Percentiles rank a stretch among this genome's conserved stretches.
These are phyloP conservation scores for Chloromyia formosa DNA, from an alignment of 2,888 invertebrate species.

Conservation along the genomic window DNA sequence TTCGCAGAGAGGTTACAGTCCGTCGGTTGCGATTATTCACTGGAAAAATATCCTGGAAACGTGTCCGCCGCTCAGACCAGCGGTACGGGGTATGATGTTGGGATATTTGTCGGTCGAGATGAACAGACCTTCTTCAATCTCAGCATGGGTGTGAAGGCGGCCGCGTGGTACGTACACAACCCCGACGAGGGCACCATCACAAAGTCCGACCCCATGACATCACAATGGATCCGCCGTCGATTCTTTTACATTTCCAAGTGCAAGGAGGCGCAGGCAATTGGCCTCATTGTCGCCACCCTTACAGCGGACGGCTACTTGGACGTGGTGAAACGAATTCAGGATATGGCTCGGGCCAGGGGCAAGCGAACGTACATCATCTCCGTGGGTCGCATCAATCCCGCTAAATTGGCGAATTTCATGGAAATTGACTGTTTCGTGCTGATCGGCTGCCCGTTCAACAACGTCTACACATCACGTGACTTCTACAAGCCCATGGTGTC, in stretches of 20 bases:
- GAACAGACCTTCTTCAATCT: slow-evolving; percentile 73
- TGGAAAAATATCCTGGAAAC: slow-evolving; percentile 17
- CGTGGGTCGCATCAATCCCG: slow-evolving; percentile 93
- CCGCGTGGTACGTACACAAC: slow-evolving; percentile 69
- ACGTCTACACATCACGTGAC: slow-evolving; percentile 82
- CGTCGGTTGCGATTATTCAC: not conserved
- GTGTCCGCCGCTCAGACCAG: not conserved
- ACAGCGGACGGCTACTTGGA: slow-evolving; percentile 82
- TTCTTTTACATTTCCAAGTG: slow-evolving; percentile 88
- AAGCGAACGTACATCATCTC: slow-evolving; percentile 92
- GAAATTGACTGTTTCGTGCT: slow-evolving; percentile 92
- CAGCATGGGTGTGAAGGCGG: slow-evolving; percentile 67
- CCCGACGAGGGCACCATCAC: slow-evolving; percentile 62
- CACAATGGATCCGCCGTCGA: slow-evolving; percentile 78
- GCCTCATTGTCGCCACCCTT: slow-evolving; percentile 90
- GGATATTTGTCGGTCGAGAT: slow-evolving; percentile 74
- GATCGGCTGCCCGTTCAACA: slow-evolving; percentile 91
- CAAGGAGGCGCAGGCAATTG: slow-evolving; percentile 87
- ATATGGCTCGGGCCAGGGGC: slow-evolving; percentile 75
- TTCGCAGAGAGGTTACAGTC: slow-evolving; percentile 5
- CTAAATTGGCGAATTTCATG: slow-evolving; percentile 92
- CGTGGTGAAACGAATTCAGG: slow-evolving; percentile 77
- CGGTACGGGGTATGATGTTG: slow-evolving; percentile 56
- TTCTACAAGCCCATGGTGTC: slow-evolving; percentile 91
- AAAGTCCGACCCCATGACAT: slow-evolving; percentile 63